Percentiles rank a stretch among this genome's conserved stretches.
Evolutionary conservation across 2,113 vertebrate species (phyloP).

Genomic region (Semnornis frantzii): DNA sequence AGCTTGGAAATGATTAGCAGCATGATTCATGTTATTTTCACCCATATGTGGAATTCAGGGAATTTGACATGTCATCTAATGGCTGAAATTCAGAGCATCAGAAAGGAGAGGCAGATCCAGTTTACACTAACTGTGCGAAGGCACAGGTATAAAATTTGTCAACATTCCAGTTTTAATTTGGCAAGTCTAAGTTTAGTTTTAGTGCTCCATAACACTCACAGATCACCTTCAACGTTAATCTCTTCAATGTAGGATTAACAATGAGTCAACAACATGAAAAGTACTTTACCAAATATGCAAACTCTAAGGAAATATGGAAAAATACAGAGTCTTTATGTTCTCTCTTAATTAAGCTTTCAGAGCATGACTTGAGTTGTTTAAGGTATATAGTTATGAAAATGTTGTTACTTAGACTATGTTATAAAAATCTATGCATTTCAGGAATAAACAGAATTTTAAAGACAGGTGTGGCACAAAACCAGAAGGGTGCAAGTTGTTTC

Average conservation of each 20-base stretch:
- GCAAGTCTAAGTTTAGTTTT: constrained; percentile 51
- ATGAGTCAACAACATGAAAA: constrained; percentile 32
- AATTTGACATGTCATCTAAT: neutral
- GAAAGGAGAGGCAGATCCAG: neutral
- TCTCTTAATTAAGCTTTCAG: constrained; percentile 60
- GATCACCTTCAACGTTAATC: neutral
- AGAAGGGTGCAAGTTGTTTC: constrained; percentile 37
- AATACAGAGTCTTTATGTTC: constrained; percentile 28
- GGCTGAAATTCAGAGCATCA: neutral
- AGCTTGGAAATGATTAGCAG: neutral
- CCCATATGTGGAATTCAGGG: neutral
- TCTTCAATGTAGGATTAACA: constrained; percentile 35
- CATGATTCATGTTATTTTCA: neutral
- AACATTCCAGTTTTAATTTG: constrained; percentile 54
- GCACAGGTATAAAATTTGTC: constrained; percentile 38
- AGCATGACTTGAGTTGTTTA: constrained; percentile 41
- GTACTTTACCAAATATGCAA: constrained; percentile 14
- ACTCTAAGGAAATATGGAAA: constrained; percentile 55
- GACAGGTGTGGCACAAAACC: constrained; percentile 1
- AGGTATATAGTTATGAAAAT: constrained; percentile 54
- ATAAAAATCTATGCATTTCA: constrained; percentile 33
- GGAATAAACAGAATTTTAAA: constrained; percentile 58
- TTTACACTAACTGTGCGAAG: constrained; percentile 22
- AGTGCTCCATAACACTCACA: constrained; percentile 20
- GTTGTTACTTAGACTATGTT: constrained; percentile 14